Base-by-base conservation (phyloP, 2,888 invertebrate genomes). In the Leucania comma region DNA sequence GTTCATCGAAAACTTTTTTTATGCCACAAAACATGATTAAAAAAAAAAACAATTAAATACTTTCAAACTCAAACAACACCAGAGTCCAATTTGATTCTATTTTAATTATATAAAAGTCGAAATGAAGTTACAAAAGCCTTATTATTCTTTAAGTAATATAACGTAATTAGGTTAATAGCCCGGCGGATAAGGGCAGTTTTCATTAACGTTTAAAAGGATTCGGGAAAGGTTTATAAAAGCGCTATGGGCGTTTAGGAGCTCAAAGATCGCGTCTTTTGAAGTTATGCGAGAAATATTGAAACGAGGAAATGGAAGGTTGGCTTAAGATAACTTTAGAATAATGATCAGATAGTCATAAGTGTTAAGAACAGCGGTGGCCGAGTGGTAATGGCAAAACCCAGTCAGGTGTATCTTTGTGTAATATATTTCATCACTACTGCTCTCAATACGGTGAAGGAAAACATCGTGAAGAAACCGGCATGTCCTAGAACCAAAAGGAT, bases 101-200 rank as follows among this genome's bases (percentile, higher is more conserved):
- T 54, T 38, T 10, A 17, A 4, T 62, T 54, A 48, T 6, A 17
- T 50, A 24, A 53, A 60, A 64, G 76, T 60, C 6, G 38, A 57
- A 64, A 75, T 77, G 54, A 61, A 77, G 51, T 29, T 29, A 29
- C 29, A 29, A 29, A 29, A 29, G 2, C 29, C 29, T 29, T 29
- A 29, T 29, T 29, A 29, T 29, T 29, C 4, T 4, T 29, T 29
- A 57, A 64, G 78, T 61, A 61, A 77, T 64, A 75, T 57, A n/a
- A n/a, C n/a, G n/a, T 71, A 77, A 75, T 75, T 75, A 75, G 64
- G 64, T 71, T 71, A 77, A 61, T 58, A 61, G 26, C 20, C n/a
- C n/a, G n/a, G n/a, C n/a, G n/a, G n/a, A n/a, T n/a, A 42, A 64
- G 20, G 32, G n/a, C 32, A 22, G 64, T 51, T 71, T 60, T 60